Conservation (phyloP, 2,797 vertebrate genomes). For the Malurus splendens region DNA sequence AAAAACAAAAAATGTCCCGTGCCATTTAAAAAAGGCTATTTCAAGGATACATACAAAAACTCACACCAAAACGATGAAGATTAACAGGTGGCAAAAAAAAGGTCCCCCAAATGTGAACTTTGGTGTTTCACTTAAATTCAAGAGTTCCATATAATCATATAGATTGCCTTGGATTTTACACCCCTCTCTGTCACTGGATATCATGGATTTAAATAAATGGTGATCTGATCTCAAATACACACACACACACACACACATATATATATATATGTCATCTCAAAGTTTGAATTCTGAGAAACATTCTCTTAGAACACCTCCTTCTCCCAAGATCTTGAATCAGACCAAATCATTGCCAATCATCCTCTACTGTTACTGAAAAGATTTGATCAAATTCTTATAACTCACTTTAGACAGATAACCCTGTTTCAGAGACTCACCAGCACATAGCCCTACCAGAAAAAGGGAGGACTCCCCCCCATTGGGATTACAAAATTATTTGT, state of each 20-base stretch:
- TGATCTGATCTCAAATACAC: not conserved
- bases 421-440: not conserved
- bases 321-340: not conserved
- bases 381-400: not conserved
- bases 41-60: not conserved
- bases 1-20: not conserved
- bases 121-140: not conserved
- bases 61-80: not conserved
- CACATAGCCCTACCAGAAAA: not conserved
- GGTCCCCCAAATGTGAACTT: not conserved
- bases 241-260: not conserved
- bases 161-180: not conserved
- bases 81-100: not conserved
- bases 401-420: not conserved
- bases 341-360: not conserved
- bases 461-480: fast-evolving
- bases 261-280: not conserved
- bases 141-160: not conserved
- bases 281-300: not conserved
- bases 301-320: not conserved
- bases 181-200: not conserved
- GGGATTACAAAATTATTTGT: not conserved
- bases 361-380: not conserved
- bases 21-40: not conserved
- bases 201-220: not conserved